Evolutionary conservation across 2,113 vertebrate species (phyloP), one percentile per base, ranked within the genome.

Genomic region (Syrrhaptes paradoxus): DNA sequence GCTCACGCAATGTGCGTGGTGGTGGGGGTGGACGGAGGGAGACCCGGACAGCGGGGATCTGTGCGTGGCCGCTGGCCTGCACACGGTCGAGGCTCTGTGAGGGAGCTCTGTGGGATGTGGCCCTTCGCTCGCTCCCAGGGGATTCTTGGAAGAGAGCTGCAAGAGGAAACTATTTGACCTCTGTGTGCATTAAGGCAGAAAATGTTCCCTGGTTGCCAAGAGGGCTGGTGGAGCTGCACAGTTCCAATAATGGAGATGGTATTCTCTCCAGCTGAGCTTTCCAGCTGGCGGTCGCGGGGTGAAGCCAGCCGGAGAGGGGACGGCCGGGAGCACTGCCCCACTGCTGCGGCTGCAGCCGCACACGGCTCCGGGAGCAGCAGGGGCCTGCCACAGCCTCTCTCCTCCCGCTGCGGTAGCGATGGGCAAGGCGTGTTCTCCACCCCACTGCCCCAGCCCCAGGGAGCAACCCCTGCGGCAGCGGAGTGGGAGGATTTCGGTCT

Each of bases 231-330:
- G 93, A 96, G 92, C 82, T 0, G 17, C 90, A 87, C 85, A 97
- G 95, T 85, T 96, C 96, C 96, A 96, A 97, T 97, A 96, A 97
- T 97, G 96, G 96, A 97, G 96, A 96, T 96, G 95, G 95, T 96
- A 95, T 96, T 97, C 90, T 97, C 46, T 94, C 26, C 54, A 38
- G 86, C 80, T 15, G 38, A 74, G 94, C 89, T 86, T 85, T 95
- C 91, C 95, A 93, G 94, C 93, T 92, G 94, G 92, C 61, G 17
- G 72, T 83, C 1, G 11, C 5, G 1, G 51, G 76, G 38, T 26
- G 41, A 87, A 92, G 72, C 78, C 0, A 3, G 65, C 46, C 0
- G 43, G 62, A 3, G 13, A 18, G 66, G 52, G 59, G 20, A 26
- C 4, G 4, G 1, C 41, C 41, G 15, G 54, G 10, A 57, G 55